Evolutionary conservation across 2,888 invertebrate genomes (phyloP).

Genomic region (Girardia tigrina): DNA sequence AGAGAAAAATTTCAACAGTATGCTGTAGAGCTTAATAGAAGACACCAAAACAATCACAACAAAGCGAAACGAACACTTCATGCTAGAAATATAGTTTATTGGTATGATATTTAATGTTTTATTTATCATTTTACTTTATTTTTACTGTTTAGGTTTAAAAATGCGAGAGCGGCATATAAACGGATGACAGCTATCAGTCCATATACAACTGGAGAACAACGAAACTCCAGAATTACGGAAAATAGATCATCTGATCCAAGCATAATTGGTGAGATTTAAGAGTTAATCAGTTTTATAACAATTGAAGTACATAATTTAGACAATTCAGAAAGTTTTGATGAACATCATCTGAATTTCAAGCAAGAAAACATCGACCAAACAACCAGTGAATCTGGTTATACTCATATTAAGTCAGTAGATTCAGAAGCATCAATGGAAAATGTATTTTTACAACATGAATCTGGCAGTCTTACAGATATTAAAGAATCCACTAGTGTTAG

Average conservation of each 20-base stretch:
- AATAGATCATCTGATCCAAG: not conserved
- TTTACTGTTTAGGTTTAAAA: not conserved
- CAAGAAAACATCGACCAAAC: not conserved
- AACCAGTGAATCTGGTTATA: not conserved
- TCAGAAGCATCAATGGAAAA: constrained; percentile 17
- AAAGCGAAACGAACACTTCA: not conserved
- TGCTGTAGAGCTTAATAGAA: not conserved
- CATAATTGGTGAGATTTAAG: not conserved
- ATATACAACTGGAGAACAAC: not conserved
- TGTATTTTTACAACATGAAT: constrained; percentile 2
- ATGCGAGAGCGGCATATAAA: constrained; percentile 11
- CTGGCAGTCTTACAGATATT: not conserved
- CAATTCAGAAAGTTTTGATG: not conserved
- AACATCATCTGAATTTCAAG: not conserved
- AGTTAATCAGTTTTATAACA: not conserved
- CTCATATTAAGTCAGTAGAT: not conserved
- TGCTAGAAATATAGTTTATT: constrained; percentile 4
- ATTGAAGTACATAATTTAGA: not conserved
- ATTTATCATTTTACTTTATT: not conserved
- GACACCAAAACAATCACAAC: constrained; percentile 15
- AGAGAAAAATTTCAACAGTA: constrained; percentile 5
- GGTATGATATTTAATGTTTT: not conserved
- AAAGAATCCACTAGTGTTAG: not conserved
- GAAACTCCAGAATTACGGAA: not conserved
- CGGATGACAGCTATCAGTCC: constrained; percentile 5